Percentiles rank a stretch among this genome's conserved stretches.
These are phyloP conservation scores for Oncorhynchus nerka DNA, from an alignment of 2,113 vertebrate species.

Conservation along the genomic window DNA sequence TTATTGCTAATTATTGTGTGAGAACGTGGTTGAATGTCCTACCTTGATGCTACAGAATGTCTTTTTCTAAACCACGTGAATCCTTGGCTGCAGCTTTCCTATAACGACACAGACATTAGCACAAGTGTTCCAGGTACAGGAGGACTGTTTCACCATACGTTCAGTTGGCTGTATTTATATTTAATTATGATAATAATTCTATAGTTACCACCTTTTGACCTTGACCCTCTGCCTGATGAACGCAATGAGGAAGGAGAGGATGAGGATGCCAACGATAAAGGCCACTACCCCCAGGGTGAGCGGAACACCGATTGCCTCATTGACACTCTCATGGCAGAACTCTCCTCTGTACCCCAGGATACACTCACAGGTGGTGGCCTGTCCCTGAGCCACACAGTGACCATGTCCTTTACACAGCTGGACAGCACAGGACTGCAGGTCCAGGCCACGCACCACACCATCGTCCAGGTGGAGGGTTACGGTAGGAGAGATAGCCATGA, in stretches of 20 bases:
- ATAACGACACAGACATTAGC: background rate
- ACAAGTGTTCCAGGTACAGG: no score
- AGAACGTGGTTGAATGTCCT: background rate
- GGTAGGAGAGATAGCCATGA: background rate
- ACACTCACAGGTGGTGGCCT: constrained; percentile 72
- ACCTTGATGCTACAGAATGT: background rate
- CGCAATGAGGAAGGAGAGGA: constrained; percentile 63
- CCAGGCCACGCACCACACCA: background rate
- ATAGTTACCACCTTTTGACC: constrained; percentile 56
- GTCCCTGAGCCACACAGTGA: constrained; percentile 62
- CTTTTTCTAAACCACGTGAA: background rate
- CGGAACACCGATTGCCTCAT: constrained; percentile 55
- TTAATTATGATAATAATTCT: background rate
- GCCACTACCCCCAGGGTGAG: constrained; percentile 66
- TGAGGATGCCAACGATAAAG: constrained; percentile 61
- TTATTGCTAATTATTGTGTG: background rate
- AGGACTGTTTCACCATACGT: no score
- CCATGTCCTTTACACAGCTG: constrained; percentile 71
- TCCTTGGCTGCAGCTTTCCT: background rate
- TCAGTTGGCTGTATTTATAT: no score
- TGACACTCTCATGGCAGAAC: constrained; percentile 73
- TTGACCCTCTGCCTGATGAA: constrained; percentile 60
- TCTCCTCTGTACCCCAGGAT: constrained; percentile 73
- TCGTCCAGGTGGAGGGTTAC: constrained; percentile 35
- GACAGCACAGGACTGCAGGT: constrained; percentile 63